Base-by-base conservation (phyloP, 1,140 invertebrate genomes). In the Zaprionus camerounensis region DNA sequence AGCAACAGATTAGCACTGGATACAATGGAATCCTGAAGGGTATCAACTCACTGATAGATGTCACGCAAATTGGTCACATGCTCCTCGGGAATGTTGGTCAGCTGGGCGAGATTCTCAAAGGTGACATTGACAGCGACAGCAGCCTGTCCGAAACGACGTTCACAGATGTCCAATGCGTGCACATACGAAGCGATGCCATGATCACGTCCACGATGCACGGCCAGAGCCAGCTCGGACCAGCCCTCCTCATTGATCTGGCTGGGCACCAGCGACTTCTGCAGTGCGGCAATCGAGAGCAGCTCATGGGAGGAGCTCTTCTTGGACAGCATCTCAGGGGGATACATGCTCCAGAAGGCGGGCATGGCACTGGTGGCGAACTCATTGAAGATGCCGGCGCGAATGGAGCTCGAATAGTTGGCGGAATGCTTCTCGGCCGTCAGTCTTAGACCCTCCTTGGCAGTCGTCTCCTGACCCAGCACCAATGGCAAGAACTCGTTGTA, bases 101-200 rank as follows among this genome's bases (percentile, higher is more conserved):
- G 28, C 36, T 74, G 72, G 0, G 71, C 59, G 13, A 93, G 57
- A 6, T 75, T 73, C 4, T 92, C 84, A 36, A 91, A 93, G 26
- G 78, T 91, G 1, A 93, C 78, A 75, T 91, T 92, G 56, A 62
- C 71, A 6, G 58, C 71, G 12, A 84, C 81, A 31, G 80, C 81
- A 38, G 81, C 88, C 91, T 95, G 93, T 80, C 93, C 55, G 85
- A 93, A 92, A 82, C 93, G 70, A 77, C 93, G 59, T 64, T 94
- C 95, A 91, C 98, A 99, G 24, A 92, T 69, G 22, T 92, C 91
- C 59, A 92, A 36, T 2, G 88, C 91, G 28, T 96, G 94, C 1
- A 96, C 94, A 91, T 99, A 99, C 2, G 97, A 95, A 0, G 98
- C 95, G 26, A 99, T 93, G 0, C 98, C 99, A 90, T 99, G 98